phyloP scores from a whole-genome alignment of 2,113 vertebrate species.

The Lamprotornis superbus region DNA sequence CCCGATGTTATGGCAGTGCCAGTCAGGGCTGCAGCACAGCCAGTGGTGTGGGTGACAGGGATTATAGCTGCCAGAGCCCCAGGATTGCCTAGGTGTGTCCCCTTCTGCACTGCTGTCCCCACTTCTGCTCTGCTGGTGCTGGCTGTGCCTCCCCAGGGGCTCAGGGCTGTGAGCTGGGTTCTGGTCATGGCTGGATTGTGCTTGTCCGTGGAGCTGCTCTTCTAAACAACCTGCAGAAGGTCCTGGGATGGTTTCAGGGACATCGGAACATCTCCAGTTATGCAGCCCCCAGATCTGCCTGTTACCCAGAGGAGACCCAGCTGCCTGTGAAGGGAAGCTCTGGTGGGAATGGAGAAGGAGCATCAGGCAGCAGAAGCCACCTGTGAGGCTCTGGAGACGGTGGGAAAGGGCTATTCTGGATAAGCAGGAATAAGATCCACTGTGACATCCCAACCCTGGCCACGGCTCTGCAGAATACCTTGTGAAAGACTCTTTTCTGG shows the following conservation, averaged over 20 bases:
- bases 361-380: not conserved
- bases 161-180: not conserved
- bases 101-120: not conserved
- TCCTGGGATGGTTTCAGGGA: not conserved
- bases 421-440: not conserved
- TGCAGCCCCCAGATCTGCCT: not conserved
- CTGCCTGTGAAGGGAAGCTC: not conserved
- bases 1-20: rapidly evolving
- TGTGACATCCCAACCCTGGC: not conserved
- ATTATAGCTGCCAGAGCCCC: not conserved
- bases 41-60: not conserved
- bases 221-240: not conserved
- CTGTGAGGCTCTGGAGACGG: not conserved
- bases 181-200: not conserved
- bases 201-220: not conserved
- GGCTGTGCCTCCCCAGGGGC: not conserved
- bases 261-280: not conserved
- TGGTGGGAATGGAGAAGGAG: not conserved
- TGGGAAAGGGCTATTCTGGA: not conserved
- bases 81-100: not conserved
- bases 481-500: not conserved
- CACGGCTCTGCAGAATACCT: not conserved
- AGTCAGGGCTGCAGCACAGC: not conserved
- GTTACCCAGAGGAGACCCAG: not conserved
- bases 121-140: not conserved